Percentiles rank a stretch among this genome's conserved stretches.
Evolutionary conservation across 2,888 invertebrate genomes (phyloP).

Genomic region (Lypha dubia): DNA sequence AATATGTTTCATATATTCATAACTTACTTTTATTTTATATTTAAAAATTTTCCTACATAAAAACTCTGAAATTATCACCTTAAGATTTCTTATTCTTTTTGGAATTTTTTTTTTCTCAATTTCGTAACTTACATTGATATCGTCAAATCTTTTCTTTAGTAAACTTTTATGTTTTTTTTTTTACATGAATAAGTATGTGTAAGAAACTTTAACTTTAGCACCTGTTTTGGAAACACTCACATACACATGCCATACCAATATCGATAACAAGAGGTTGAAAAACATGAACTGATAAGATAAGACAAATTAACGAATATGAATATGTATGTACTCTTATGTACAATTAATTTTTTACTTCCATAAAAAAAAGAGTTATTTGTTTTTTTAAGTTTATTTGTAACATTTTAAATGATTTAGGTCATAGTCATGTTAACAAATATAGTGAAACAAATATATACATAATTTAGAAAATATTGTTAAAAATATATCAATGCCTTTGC

Average conservation of each 20-base stretch:
- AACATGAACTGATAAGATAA: conserved; percentile 66
- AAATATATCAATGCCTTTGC: too few species aligned
- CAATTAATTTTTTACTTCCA: neutral
- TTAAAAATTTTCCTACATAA: too few species aligned
- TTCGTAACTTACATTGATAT: too few species aligned
- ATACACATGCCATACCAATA: neutral
- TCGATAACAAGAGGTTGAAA: conserved; percentile 36
- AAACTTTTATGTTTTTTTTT: too few species aligned
- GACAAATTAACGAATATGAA: conserved; percentile 8
- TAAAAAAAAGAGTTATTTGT: neutral
- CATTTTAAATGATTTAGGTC: conserved; percentile 49
- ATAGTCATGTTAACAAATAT: conserved; percentile 55
- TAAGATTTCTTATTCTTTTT: too few species aligned
- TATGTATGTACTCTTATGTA: neutral
- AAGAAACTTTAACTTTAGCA: neutral
- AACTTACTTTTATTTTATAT: too few species aligned
- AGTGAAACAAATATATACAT: conserved; percentile 33
- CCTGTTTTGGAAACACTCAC: neutral
- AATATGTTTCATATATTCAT: too few species aligned
- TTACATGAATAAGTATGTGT: too few species aligned
- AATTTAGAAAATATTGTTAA: too few species aligned
- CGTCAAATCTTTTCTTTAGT: too few species aligned
- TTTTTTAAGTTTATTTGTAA: neutral
- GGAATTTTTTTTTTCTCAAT: too few species aligned
- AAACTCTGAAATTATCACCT: too few species aligned